phyloP scores from a whole-genome alignment of 1,140 invertebrate genomes.

The Steinernema khuongi region DNA sequence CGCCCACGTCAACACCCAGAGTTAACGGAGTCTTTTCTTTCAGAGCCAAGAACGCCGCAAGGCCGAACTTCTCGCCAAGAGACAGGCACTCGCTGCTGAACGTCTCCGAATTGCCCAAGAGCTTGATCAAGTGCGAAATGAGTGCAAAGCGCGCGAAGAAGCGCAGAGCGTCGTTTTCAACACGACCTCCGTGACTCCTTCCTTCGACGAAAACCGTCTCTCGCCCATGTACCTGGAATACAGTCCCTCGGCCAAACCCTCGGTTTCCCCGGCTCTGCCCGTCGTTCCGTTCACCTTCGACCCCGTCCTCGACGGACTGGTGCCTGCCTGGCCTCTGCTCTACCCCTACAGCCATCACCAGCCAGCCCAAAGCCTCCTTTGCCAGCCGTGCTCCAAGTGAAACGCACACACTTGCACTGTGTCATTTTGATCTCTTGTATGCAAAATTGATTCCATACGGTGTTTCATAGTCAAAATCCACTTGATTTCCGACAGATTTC shows the following conservation, averaged over 20 bases:
- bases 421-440: conserved; percentile 1
- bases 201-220: not conserved
- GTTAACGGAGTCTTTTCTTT: not conserved
- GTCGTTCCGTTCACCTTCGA: not conserved
- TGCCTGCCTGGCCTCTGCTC: not conserved
- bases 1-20: not conserved
- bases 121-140: not conserved
- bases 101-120: not conserved
- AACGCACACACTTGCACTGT: not conserved
- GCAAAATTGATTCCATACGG: not conserved
- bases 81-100: not conserved
- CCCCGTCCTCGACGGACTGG: not conserved
- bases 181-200: not conserved
- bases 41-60: not conserved
- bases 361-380: not conserved
- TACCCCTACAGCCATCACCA: not conserved
- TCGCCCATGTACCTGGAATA: conserved; percentile 1
- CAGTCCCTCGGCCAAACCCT: conserved; percentile 3
- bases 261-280: not conserved
- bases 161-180: not conserved
- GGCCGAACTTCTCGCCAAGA: not conserved
- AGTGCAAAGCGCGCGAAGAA: not conserved
- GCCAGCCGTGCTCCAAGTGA: not conserved
- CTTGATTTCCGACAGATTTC: not conserved
- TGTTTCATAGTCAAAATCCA: not conserved